A percentile compares a stretch with the other conserved stretches of the same genome.
Conservation (phyloP, 2,888 invertebrate species). For the Pyrocoelia pectoralis region DNA sequence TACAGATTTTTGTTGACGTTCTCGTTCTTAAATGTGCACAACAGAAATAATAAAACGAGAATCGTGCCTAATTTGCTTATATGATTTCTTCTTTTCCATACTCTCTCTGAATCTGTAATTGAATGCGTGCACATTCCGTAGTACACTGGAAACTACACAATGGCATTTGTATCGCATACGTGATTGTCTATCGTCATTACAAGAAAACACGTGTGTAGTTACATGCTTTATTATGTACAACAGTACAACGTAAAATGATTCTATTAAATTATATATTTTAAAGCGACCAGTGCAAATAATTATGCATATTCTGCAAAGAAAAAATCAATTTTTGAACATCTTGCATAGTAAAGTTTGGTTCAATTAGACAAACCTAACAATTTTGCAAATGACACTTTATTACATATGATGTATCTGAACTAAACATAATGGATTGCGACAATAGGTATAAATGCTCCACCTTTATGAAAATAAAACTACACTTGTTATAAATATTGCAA, state of each 20-base stretch:
- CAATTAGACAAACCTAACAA: no score
- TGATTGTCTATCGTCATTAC: slow-evolving; percentile 47
- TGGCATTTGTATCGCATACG: slow-evolving; percentile 54
- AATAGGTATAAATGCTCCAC: no score
- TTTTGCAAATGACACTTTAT: no score
- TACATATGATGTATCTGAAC: no score
- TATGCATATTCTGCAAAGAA: no score
- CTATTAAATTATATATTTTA: not conserved
- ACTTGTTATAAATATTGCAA: no score
- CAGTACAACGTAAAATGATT: not conserved
- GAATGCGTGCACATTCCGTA: slow-evolving; percentile 54
- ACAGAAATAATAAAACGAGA: not conserved
- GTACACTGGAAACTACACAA: slow-evolving; percentile 47
- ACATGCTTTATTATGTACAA: slow-evolving; percentile 14
- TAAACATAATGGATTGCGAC: no score
- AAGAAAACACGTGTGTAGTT: slow-evolving; percentile 38
- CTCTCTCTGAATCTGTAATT: slow-evolving; percentile 50
- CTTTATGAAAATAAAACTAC: no score
- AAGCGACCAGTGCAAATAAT: no score
- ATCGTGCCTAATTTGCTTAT: slow-evolving; percentile 6
- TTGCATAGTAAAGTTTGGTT: no score
- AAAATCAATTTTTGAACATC: no score
- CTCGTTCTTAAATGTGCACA: not conserved
- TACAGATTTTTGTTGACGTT: no score
- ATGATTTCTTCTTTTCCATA: slow-evolving; percentile 39